A percentile compares a stretch with the other conserved stretches of the same genome.
These are phyloP conservation scores for Ephydatia muelleri DNA, from an alignment of 37 sponge, comb jelly and placozoan species.

Conservation along the genomic window DNA sequence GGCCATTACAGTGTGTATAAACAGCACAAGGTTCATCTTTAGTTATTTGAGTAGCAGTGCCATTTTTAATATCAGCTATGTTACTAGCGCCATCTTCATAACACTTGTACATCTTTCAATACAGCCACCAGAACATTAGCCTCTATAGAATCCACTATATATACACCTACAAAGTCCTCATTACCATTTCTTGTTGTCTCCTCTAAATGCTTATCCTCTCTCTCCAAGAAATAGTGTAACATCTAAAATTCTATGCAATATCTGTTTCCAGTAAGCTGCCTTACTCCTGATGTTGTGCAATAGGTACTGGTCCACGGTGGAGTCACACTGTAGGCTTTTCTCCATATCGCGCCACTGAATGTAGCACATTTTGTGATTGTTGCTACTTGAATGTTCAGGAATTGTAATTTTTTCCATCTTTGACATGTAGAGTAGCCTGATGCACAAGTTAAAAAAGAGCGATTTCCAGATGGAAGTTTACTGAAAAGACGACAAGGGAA, in stretches of 20 bases:
- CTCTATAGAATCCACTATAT: conserved; percentile 16
- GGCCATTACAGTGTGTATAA: conserved; percentile 57
- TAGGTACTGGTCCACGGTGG: background rate
- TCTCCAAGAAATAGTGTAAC: conserved; percentile 13
- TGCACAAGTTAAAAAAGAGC: conserved; percentile 11
- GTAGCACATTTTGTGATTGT: conserved; percentile 17
- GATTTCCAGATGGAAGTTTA: conserved; percentile 3
- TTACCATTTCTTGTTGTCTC: background rate
- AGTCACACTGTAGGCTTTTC: background rate
- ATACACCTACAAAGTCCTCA: conserved; percentile 59
- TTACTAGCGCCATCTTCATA: conserved; percentile 51
- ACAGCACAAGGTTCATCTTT: conserved; percentile 42
- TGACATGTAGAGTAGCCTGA: conserved; percentile 18
- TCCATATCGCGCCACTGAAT: conserved; percentile 22
- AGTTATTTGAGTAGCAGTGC: conserved; percentile 38
- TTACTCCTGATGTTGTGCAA: background rate
- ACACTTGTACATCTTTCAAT: conserved; percentile 46
- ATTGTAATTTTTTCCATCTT: conserved; percentile 19
- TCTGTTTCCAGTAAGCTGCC: background rate
- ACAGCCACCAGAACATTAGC: conserved; percentile 30
- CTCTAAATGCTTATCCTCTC: conserved; percentile 9
- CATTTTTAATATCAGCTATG: conserved; percentile 46
- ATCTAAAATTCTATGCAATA: background rate
- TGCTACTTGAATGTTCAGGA: conserved; percentile 23
- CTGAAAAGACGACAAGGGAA: conserved; percentile 41